Evolutionary conservation across 53 echinoderm and acorn worm species (phyloP).

Genomic region (Stichopus horrens): DNA sequence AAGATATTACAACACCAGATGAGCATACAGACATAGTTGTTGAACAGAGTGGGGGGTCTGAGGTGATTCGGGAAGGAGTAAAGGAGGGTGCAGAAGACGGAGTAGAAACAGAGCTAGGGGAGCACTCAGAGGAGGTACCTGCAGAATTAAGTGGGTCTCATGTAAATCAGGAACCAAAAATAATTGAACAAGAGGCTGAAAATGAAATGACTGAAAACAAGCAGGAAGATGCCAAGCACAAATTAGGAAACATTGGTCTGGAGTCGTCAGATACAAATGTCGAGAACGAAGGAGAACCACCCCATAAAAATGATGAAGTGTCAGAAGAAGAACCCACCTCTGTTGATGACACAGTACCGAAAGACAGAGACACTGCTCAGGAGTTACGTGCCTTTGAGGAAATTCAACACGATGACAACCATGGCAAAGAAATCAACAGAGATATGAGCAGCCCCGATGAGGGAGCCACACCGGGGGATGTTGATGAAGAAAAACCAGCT

Average conservation of each 20-base stretch:
- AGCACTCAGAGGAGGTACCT: too few relatives aligned
- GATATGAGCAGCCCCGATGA: neutral
- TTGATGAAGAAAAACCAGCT: neutral
- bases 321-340: neutral
- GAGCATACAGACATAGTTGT: too few relatives aligned
- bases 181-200: neutral
- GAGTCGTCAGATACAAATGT: neutral
- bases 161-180: neutral
- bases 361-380: neutral
- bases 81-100: too few relatives aligned
- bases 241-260: neutral
- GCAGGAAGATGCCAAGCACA: too few relatives aligned
- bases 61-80: too few relatives aligned
- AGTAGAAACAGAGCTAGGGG: too few relatives aligned
- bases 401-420: neutral
- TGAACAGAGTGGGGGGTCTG: too few relatives aligned
- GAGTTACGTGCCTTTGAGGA: neutral
- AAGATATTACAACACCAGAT: too few relatives aligned
- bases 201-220: neutral
- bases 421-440: neutral
- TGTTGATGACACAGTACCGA: neutral
- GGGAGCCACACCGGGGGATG: neutral
- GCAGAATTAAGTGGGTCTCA: too few relatives aligned
- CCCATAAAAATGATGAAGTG: neutral
- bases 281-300: neutral